Evolutionary conservation across 2,797 vertebrate species (phyloP), one percentile per base, ranked within the genome.

Genomic region (Takifugu rubripes): DNA sequence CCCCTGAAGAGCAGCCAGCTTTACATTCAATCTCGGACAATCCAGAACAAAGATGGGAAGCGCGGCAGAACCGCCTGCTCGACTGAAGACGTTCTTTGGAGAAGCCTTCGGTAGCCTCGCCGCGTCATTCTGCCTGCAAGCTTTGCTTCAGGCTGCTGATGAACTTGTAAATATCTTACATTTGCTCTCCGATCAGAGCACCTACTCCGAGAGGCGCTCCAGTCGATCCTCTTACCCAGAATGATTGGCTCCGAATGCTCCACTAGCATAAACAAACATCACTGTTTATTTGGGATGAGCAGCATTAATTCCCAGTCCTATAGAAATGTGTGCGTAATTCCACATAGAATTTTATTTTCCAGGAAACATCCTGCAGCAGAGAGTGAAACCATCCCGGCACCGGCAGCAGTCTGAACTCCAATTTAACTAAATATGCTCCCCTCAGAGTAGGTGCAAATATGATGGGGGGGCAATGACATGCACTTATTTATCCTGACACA

Each of bases 11-110:
- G 46, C 56, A 73, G 74, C 57, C 61, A 68, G 62, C 27, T 71
- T 70, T 29, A 55, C 59, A 61, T 70, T 74, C 80, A 52, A 80
- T 66, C 61, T 57, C 60, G 61, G 54, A 59, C 53, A 62, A 71
- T 74, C 56, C 64, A 48, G 64, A 59, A 52, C 36, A 40, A 63
- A 63, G 66, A 61, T 5, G 27, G 21, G 49, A 59, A 65, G 51
- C 9, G 48, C 56, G 57, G 54, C 0, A 46, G 26, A 47, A 31
- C 12, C 26, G 49, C 58, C 52, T 40, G 7, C 50, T 45, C 24
- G 5, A 9, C 17, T 10, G 21, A 47, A 51, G 49, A 2, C 31
- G n/a, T 25, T 61, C 27, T 52, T 40, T 62, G 31, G 63, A 68
- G 21, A 61, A 15, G 25, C 27, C 54, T 16, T 56, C 50, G 49